A percentile compares a stretch with the other conserved stretches of the same genome.
phyloP scores from a whole-genome alignment of 1,140 invertebrate species.

The Drosophila dunni region DNA sequence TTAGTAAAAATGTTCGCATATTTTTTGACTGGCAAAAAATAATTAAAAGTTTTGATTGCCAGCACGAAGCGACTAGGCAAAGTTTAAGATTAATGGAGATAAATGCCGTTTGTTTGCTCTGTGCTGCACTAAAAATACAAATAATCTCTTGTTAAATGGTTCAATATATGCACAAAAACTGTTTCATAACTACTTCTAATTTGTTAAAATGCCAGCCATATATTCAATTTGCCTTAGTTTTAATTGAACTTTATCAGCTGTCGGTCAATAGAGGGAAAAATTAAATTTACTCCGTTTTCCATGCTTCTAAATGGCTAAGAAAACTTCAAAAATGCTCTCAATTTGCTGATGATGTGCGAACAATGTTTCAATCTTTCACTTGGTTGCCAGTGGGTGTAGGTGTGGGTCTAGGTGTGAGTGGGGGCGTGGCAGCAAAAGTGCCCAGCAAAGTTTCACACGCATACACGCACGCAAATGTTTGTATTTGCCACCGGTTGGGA shows the following conservation, averaged over 20 bases:
- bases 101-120: constrained; percentile 39
- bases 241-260: constrained; percentile 40
- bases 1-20: constrained; percentile 26
- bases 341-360: constrained; percentile 32
- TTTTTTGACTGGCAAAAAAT: constrained; percentile 59
- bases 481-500: constrained; percentile 45
- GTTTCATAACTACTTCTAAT: constrained; percentile 34
- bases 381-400: neutral
- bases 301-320: constrained; percentile 37
- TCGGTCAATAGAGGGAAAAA: constrained; percentile 53
- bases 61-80: constrained; percentile 40
- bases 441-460: constrained; percentile 52
- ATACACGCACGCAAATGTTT: constrained; percentile 54
- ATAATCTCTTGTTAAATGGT: constrained; percentile 1
- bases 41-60: constrained; percentile 71
- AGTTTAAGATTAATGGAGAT: constrained; percentile 59
- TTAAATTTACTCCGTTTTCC: constrained; percentile 53
- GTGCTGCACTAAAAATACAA: neutral
- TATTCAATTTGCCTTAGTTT: constrained; percentile 26
- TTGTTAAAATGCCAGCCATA: constrained; percentile 25
- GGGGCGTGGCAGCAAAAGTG: constrained; percentile 38
- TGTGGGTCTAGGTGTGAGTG: too few relatives aligned
- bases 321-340: constrained; percentile 9
- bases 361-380: constrained; percentile 22
- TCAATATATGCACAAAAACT: neutral